Percentiles rank a stretch among this genome's conserved stretches.
phyloP scores from a whole-genome alignment of 2,888 invertebrate genomes.

The Acanthosepion lycidas region DNA sequence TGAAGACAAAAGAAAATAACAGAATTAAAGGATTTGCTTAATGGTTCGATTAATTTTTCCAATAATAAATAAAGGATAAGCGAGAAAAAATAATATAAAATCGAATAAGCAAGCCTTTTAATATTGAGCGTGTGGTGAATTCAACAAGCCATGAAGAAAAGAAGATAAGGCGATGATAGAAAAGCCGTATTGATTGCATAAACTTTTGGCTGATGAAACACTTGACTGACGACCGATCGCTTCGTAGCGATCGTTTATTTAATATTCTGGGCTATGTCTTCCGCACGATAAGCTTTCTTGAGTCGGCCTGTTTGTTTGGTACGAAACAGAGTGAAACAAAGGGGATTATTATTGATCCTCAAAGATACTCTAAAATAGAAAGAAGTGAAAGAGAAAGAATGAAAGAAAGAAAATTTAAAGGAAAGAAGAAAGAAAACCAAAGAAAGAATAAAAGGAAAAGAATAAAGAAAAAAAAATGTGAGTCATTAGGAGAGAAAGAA shows the following conservation, averaged over 20 bases:
- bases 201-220: neutral
- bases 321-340: neutral
- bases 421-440: too few species aligned
- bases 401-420: neutral
- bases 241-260: neutral
- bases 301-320: neutral
- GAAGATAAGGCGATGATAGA: neutral
- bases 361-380: neutral
- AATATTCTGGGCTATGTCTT: neutral
- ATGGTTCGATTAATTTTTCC: neutral
- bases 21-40: neutral
- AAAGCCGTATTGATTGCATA: conserved; percentile 11
- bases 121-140: neutral
- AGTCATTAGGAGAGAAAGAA: too few species aligned
- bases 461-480: too few species aligned
- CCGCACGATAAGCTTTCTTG: neutral
- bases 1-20: neutral
- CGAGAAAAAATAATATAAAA: neutral
- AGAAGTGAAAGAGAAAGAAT: neutral
- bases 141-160: neutral
- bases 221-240: neutral
- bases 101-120: neutral
- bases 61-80: neutral
- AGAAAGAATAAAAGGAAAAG: neutral
- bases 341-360: neutral